Base-by-base conservation (phyloP, 1,140 invertebrate genomes). In the Microplitis demolitor region DNA sequence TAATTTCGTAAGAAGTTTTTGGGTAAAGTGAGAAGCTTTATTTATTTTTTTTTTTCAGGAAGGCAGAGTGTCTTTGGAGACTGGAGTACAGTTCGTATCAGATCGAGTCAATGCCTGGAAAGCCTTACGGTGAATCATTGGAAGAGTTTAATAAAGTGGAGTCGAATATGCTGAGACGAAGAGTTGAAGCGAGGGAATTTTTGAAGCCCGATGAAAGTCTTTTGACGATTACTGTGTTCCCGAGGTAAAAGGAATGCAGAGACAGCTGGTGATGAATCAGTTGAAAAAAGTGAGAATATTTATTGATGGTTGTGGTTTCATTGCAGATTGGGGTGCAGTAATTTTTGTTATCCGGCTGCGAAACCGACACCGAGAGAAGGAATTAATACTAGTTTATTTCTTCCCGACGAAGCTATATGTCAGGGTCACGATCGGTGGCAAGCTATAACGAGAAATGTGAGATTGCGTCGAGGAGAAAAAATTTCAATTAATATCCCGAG, bases 11-110 rank as follows among this genome's bases (percentile, higher is more conserved):
- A 54, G 4, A 14, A 50, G 2, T 50, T 9, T 6, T 13, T 39
- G 6, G n/a, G 64, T 70, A 31, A 14, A 45, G 33, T 2, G 9
- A 63, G 51, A 45, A 50, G 13, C 0, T 13, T 9, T 50, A 9
- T 13, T 9, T 6, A 6, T 13, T 9, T 70, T 16, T 24, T 16
- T 24, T 62, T 64, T 24, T 61, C 73, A 89, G 89, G 73, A 88
- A 91, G 79, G 93, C 94, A 6, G 95, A 95, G 81, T 97, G 94
- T 4, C 85, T 98, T 16, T 99, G 98, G 98, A 90, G 96, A 64
- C 98, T 97, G 16, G 98, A 99, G 88, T 99, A 98, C 90, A 98
- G 95, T 37, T 93, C 95, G 60, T 99, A 99, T 81, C 99, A 99
- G 97, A 90, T 99, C 62, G 98, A 99, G 89, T 98, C 98, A n/a